Percentiles rank a stretch among this genome's conserved stretches.
phyloP scores from a whole-genome alignment of 2,797 vertebrate species.

The Enteromius anoplus region DNA sequence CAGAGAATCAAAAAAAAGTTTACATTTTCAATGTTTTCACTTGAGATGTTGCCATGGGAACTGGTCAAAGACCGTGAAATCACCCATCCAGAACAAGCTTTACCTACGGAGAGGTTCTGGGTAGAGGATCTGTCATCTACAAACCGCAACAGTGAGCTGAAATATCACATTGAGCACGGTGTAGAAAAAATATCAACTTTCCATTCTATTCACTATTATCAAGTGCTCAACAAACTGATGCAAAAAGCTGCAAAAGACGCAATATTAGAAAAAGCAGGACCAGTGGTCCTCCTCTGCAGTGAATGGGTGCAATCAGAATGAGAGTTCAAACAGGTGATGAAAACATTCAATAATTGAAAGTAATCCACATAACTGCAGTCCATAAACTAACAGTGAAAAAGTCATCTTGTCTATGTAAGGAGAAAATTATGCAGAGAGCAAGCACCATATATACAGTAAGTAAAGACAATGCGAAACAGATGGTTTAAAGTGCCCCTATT shows the following conservation, averaged over 20 bases:
- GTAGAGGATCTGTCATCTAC: conserved; percentile 32
- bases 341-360: neutral
- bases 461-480: neutral
- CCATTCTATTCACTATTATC: neutral
- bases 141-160: neutral
- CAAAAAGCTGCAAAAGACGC: neutral
- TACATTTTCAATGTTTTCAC: neutral
- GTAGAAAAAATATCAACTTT: neutral
- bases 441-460: neutral
- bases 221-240: neutral
- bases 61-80: conserved; percentile 37
- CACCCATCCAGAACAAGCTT: conserved; percentile 36
- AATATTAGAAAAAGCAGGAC: neutral
- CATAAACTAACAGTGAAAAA: neutral
- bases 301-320: neutral
- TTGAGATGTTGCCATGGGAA: conserved; percentile 57
- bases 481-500: neutral
- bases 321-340: neutral
- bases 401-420: neutral
- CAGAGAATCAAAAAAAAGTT: conserved; percentile 34
- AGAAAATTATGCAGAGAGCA: neutral
- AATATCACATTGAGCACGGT: neutral
- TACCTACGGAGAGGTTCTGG: conserved; percentile 21
- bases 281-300: neutral
- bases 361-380: neutral